These are phyloP conservation scores for Tortrix viridana DNA, from an alignment of 2,888 invertebrate species.

Conservation along the genomic window DNA sequence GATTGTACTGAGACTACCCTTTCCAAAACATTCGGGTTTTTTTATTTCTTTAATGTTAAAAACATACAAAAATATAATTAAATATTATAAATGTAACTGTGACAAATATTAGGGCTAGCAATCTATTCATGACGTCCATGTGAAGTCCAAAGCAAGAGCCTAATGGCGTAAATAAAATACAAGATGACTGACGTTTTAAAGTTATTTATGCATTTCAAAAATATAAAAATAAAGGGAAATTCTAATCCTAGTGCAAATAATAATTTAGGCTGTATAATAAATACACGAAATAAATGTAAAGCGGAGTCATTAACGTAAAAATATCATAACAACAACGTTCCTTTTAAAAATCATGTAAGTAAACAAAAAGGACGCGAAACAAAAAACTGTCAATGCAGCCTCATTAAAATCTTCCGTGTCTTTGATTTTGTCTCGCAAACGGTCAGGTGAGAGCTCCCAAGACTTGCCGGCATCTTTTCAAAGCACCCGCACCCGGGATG, in stretches of 20 bases:
- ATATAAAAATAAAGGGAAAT: too few relatives aligned
- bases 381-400: slow-evolving; percentile 74
- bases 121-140: too few relatives aligned
- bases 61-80: not conserved
- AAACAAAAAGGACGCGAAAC: slow-evolving; percentile 60
- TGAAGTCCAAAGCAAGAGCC: too few relatives aligned
- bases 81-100: too few relatives aligned
- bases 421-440: slow-evolving; percentile 78
- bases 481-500: slow-evolving; percentile 31
- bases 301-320: slow-evolving; percentile 22
- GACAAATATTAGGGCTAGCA: too few relatives aligned
- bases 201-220: too few relatives aligned
- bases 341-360: slow-evolving; percentile 31
- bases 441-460: slow-evolving; percentile 49
- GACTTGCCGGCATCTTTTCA: slow-evolving; percentile 35
- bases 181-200: too few relatives aligned
- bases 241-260: too few relatives aligned
- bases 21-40: slow-evolving; percentile 16
- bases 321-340: slow-evolving; percentile 25
- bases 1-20: slow-evolving; percentile 64
- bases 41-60: not conserved
- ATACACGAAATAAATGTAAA: not conserved
- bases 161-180: too few relatives aligned
- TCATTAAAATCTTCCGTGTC: slow-evolving; percentile 83
- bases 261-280: too few relatives aligned